Evolutionary conservation across 2,113 vertebrate genomes (phyloP).

Genomic region (Oreotrochilus melanogaster): DNA sequence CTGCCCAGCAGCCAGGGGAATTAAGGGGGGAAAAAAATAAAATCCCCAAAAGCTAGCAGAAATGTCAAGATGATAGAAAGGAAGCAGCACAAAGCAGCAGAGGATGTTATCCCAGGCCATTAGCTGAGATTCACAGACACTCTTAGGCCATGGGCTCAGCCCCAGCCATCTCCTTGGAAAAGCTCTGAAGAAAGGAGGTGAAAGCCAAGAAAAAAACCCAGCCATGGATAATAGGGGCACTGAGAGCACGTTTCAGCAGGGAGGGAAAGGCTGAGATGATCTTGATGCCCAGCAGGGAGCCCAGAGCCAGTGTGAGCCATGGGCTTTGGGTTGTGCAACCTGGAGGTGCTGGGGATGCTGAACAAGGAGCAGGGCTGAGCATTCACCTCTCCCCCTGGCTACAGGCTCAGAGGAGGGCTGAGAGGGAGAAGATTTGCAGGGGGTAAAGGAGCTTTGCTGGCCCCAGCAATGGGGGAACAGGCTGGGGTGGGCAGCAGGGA

Average conservation of each 20-base stretch:
- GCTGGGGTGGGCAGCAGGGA: not conserved
- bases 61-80: not conserved
- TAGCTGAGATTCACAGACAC: not conserved
- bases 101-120: not conserved
- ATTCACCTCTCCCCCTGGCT: rapidly evolving
- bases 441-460: not conserved
- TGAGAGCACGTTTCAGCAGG: rapidly evolving
- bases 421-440: not conserved
- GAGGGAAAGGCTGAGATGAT: not conserved
- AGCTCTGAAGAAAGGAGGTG: not conserved
- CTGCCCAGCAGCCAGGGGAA: not conserved
- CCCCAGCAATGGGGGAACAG: not conserved
- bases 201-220: not conserved
- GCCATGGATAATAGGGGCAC: rapidly evolving
- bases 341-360: rapidly evolving
- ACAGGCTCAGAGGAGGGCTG: not conserved
- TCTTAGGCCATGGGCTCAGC: not conserved
- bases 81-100: not conserved
- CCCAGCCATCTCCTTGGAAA: not conserved
- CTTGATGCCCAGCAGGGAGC: not conserved
- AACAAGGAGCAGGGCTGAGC: rapidly evolving
- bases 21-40: not conserved
- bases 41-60: not conserved
- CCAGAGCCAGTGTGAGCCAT: not conserved
- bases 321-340: too few species aligned